Percentiles rank a stretch among this genome's conserved stretches.
phyloP scores from a whole-genome alignment of 2,797 vertebrate genomes.

The Eupleurogrammus muticus region DNA sequence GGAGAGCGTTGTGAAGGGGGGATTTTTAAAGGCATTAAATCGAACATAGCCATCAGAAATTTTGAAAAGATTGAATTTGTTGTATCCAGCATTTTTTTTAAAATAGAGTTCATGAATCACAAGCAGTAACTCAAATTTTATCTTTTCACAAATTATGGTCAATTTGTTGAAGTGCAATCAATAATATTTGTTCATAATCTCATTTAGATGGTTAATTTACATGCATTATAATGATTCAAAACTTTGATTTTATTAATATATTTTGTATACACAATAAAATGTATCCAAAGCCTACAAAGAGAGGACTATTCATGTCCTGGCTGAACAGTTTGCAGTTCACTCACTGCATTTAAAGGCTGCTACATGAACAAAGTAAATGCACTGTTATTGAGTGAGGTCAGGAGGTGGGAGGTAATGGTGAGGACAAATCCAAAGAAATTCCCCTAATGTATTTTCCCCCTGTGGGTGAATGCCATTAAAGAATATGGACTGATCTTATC shows the following conservation, averaged over 20 bases:
- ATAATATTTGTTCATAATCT: background rate
- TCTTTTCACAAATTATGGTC: background rate
- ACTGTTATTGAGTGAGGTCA: conserved; percentile 27
- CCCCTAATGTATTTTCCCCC: conserved; percentile 16
- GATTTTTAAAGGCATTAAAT: background rate
- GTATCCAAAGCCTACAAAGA: conserved; percentile 16
- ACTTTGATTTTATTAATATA: conserved; percentile 41
- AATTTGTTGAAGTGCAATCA: background rate
- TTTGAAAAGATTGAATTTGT: too few species aligned
- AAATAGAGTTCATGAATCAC: too few species aligned
- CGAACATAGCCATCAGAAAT: background rate
- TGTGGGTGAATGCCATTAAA: conserved; percentile 24
- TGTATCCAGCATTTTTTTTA: background rate
- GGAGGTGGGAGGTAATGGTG: conserved; percentile 25
- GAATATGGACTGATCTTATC: conserved; percentile 1
- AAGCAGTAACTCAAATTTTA: background rate
- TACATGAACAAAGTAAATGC: conserved; percentile 21
- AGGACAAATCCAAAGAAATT: conserved; percentile 29
- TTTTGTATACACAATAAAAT: conserved; percentile 42
- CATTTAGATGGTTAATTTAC: background rate
- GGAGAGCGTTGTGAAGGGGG: too few species aligned
- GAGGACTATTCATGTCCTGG: conserved; percentile 8
- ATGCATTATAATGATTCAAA: background rate
- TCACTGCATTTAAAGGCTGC: conserved; percentile 35
- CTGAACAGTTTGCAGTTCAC: conserved; percentile 24